Percentiles rank a stretch among this genome's conserved stretches.
Conservation (phyloP, 2,113 vertebrate genomes). For the Siphamia tubifer region DNA sequence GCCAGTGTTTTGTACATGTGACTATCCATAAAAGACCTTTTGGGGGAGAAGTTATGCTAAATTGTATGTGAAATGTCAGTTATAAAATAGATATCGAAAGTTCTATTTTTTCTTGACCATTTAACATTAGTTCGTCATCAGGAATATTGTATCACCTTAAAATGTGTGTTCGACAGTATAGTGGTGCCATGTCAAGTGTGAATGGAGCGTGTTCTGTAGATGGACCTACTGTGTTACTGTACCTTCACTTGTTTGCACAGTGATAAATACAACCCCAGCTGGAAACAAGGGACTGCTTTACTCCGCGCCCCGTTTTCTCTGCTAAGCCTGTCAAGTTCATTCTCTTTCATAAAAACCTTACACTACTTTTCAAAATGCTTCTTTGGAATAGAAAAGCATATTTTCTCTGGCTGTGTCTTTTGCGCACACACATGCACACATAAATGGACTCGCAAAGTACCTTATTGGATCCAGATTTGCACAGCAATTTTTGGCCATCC, state of each 20-base stretch:
- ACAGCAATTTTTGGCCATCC: conserved; percentile 52
- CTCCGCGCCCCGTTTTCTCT: conserved; percentile 36
- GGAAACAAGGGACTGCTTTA: conserved; percentile 55
- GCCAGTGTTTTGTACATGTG: conserved; percentile 46
- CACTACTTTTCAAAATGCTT: conserved; percentile 51
- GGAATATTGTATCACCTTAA: neutral
- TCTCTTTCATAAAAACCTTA: conserved; percentile 43
- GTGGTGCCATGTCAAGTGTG: neutral
- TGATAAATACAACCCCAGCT: conserved; percentile 60
- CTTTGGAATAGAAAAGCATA: conserved; percentile 42
- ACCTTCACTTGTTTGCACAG: conserved; percentile 33
- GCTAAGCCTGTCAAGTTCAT: conserved; percentile 43
- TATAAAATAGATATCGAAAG: neutral
- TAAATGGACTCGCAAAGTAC: conserved; percentile 38
- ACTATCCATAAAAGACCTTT: conserved; percentile 44
- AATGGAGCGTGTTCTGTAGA: conserved; percentile 35
- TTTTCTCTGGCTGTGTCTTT: neutral
- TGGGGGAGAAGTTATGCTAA: conserved; percentile 14
- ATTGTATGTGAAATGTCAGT: conserved; percentile 44
- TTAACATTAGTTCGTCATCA: conserved; percentile 3
- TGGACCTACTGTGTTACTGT: conserved; percentile 29
- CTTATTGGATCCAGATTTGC: conserved; percentile 72
- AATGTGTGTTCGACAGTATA: neutral
- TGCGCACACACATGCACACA: neutral
- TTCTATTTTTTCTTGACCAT: conserved; percentile 7